Evolutionary conservation across 2,888 invertebrate genomes (phyloP).

Genomic region (Caradrina kadenii): DNA sequence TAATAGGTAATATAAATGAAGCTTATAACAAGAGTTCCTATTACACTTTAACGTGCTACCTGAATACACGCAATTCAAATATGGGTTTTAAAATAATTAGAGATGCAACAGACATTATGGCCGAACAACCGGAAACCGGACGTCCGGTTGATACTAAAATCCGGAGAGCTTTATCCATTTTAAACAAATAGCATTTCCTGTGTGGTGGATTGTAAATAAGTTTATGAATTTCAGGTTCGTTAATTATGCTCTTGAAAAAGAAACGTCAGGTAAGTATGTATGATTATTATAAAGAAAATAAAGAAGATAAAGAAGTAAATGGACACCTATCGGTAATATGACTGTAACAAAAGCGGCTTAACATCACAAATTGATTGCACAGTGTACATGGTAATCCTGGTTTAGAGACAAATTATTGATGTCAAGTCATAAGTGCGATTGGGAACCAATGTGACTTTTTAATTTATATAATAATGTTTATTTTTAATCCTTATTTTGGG

Average conservation of each 20-base stretch:
- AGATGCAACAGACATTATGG: slow-evolving; percentile 49
- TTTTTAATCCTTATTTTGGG: too few species aligned
- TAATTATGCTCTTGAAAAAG: neutral
- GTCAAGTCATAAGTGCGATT: too few species aligned
- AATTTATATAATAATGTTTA: too few species aligned
- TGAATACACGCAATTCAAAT: slow-evolving; percentile 12
- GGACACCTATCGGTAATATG: too few species aligned
- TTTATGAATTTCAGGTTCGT: neutral
- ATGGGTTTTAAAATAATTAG: slow-evolving; percentile 44
- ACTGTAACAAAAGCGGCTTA: neutral
- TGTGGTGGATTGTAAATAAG: slow-evolving; percentile 40
- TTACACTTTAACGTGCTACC: too few species aligned
- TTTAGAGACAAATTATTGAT: neutral
- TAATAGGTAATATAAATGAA: too few species aligned
- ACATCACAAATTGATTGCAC: neutral
- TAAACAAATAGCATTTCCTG: slow-evolving; percentile 55
- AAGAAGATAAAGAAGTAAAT: too few species aligned
- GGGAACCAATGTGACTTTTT: too few species aligned
- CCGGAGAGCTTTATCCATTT: slow-evolving; percentile 58
- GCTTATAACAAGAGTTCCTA: too few species aligned
- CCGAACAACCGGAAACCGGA: slow-evolving; percentile 52
- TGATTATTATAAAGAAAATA: too few species aligned
- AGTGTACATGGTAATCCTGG: too few species aligned
- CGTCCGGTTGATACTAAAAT: slow-evolving; percentile 61
- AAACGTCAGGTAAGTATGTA: too few species aligned